Percentiles rank a stretch among this genome's conserved stretches.
phyloP scores from a whole-genome alignment of 2,113 vertebrate genomes.

The Leucopsar rothschildi region DNA sequence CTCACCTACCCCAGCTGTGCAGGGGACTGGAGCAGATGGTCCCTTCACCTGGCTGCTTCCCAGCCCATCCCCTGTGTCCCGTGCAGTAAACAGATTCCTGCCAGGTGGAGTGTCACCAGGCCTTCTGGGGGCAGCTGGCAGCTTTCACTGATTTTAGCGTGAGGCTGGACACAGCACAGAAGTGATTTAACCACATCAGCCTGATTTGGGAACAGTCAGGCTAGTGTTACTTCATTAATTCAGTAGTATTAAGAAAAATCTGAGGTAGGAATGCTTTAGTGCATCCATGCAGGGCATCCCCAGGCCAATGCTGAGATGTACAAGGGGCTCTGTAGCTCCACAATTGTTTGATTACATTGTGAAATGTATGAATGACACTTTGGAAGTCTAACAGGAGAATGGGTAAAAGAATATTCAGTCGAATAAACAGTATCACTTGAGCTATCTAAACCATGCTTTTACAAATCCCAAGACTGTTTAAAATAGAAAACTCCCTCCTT shows the following conservation, averaged over 20 bases:
- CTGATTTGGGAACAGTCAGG: background rate
- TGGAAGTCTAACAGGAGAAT: background rate
- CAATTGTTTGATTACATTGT: rapidly evolving
- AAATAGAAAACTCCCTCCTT: background rate
- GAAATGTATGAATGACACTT: background rate
- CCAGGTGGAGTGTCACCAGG: background rate
- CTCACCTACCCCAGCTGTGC: background rate
- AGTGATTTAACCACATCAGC: rapidly evolving
- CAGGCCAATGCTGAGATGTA: rapidly evolving
- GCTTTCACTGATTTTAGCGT: background rate
- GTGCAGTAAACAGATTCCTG: background rate
- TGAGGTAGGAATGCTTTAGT: background rate
- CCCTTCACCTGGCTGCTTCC: background rate
- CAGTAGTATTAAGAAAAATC: background rate
- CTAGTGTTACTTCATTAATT: background rate
- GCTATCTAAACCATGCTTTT: background rate
- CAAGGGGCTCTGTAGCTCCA: background rate
- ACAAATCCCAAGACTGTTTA: background rate
- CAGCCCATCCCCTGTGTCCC: rapidly evolving
- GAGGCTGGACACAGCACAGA: background rate
- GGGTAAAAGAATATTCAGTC: background rate
- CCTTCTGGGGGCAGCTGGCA: background rate
- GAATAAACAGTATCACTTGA: background rate
- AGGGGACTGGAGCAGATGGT: background rate
- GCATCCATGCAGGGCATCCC: background rate